phyloP scores from a whole-genome alignment of 2,888 invertebrate species.

The Marronus borbonicus region DNA sequence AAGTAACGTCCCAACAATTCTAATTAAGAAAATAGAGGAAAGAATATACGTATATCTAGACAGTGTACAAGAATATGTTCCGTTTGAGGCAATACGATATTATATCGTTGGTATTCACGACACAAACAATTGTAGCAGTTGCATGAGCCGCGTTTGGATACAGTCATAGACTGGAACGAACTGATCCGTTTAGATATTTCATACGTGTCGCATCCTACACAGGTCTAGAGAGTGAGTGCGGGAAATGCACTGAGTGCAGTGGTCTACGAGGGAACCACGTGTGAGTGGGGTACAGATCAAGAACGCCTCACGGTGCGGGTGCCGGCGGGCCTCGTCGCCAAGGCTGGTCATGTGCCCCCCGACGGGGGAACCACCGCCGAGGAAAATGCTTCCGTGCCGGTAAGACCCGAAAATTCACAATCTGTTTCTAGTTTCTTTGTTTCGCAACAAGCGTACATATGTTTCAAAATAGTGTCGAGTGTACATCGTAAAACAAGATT shows the following conservation, averaged over 20 bases:
- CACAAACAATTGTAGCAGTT: not conserved
- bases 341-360: slow-evolving; percentile 71
- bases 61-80: slow-evolving; percentile 22
- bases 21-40: not conserved
- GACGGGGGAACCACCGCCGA: slow-evolving; percentile 71
- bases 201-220: slow-evolving; percentile 32
- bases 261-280: slow-evolving; percentile 66
- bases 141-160: slow-evolving; percentile 9
- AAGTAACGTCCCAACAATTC: not conserved
- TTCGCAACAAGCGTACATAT: no score
- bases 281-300: slow-evolving; percentile 65
- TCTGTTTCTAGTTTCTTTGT: not conserved
- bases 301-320: slow-evolving; percentile 71
- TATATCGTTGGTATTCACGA: slow-evolving; percentile 16
- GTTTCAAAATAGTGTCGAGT: no score
- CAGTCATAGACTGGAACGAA: slow-evolving; percentile 12
- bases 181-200: slow-evolving; percentile 23
- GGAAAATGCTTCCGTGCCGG: slow-evolving; percentile 71
- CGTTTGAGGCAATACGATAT: slow-evolving; percentile 16
- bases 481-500: no score
- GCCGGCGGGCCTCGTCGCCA: slow-evolving; percentile 70
- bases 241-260: slow-evolving; percentile 66
- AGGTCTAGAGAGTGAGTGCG: slow-evolving; percentile 58
- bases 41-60: slow-evolving; percentile 1
- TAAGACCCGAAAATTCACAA: slow-evolving; percentile 56